Conservation (phyloP, 2,888 invertebrate genomes). For the Agrochola circellaris region DNA sequence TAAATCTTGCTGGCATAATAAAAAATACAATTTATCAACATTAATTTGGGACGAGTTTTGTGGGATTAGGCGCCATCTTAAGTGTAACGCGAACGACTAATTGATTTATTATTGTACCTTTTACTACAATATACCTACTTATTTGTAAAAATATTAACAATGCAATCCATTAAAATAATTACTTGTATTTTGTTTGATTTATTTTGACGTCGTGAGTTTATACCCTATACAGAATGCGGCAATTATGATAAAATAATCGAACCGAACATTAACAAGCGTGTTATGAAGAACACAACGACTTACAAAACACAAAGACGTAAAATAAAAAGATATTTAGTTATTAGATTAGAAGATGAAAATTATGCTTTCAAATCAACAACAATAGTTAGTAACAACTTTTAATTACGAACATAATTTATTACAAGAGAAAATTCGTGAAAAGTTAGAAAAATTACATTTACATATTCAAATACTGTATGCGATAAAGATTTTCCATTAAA, state of each 20-base stretch:
- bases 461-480: slow-evolving; percentile 63
- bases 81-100: slow-evolving; percentile 57
- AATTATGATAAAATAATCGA: neutral
- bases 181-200: slow-evolving; percentile 37
- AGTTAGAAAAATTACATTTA: slow-evolving; percentile 54
- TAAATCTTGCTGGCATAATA: slow-evolving; percentile 62
- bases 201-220: neutral
- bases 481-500: slow-evolving; percentile 67
- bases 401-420: slow-evolving; percentile 47
- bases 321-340: neutral
- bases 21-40: slow-evolving; percentile 66
- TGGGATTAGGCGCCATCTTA: slow-evolving; percentile 52
- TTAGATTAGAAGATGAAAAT: neutral
- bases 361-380: slow-evolving; percentile 22
- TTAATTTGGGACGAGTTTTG: slow-evolving; percentile 57
- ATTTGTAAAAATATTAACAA: slow-evolving; percentile 65
- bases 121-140: slow-evolving; percentile 43
- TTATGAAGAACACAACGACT: neutral
- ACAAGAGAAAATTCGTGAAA: slow-evolving; percentile 34
- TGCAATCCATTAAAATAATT: slow-evolving; percentile 61
- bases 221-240: neutral
- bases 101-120: slow-evolving; percentile 66
- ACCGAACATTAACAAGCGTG: neutral
- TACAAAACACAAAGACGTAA: neutral
- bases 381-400: slow-evolving; percentile 34